Evolutionary conservation across 2,888 invertebrate genomes (phyloP), one percentile per base, ranked within the genome.

Genomic region (Lithophane socia): DNA sequence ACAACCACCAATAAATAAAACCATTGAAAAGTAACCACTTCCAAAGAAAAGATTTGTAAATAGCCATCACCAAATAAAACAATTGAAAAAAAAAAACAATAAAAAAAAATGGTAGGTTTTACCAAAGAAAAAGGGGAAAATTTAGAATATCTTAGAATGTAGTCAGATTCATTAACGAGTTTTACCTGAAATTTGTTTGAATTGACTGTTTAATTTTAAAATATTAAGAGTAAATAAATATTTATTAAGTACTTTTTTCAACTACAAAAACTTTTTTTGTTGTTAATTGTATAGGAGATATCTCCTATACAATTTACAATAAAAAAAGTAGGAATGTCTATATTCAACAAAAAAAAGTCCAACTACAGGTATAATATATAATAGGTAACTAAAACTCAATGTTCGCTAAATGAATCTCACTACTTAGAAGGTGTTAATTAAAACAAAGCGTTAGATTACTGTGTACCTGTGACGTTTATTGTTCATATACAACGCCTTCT

Each of bases 1-100:
- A 83, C 72, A 87, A 87, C 90, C 90, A 86, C 87, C 87, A 92
- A 88, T 87, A 87, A 82, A 66, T 76, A 67, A 85, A 75, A 77
- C 79, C 24, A 54, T 54, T 16, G 24, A 16, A 63, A 76, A 67
- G 1, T 80, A 73, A 82, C 82, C 81, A 68, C 16, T 58, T 68
- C 52, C 54, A 52, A 73, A 77, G 64, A 82, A 85, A 65, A 68
- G 70, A 82, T 73, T 65, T 74, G 42, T 49, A 66, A 71, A n/a
- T 10, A 47, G 16, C 49, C 66, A 71, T 44, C 63, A 69, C 73
- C 58, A 73, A 70, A 47, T 37, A 69, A 69, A 52, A 49, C 18
- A 64, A 29, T 52, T 58, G 56, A 29, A 69, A 63, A 42, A 63
- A 42, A 58, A 67, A 73, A 29, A 8, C 29, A 56, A 47, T 24